Conservation (phyloP, 2,113 vertebrate genomes). For the Gasterosteus aculeatus region DNA sequence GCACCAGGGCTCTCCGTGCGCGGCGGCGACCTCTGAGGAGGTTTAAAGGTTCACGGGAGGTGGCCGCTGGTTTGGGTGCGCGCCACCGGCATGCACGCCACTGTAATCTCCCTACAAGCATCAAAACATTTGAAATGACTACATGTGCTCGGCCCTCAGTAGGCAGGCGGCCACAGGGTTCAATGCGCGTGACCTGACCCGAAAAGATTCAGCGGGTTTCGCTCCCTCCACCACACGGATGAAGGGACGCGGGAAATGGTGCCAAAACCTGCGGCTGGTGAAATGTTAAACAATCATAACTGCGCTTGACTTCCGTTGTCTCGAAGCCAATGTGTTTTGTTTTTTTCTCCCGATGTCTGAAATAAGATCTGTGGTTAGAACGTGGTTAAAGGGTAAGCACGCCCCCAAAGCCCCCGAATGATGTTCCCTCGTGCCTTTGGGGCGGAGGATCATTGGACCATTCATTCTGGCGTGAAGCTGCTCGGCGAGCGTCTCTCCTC, state of each 20-base stretch:
- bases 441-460: no score
- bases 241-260: neutral
- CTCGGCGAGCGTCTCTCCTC: no score
- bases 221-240: constrained; percentile 6
- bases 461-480: no score
- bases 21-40: constrained; percentile 36
- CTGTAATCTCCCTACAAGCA: constrained; percentile 60
- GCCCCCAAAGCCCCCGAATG: neutral
- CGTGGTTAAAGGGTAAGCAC: neutral
- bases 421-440: neutral
- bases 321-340: no score
- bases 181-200: constrained; percentile 41
- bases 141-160: constrained; percentile 44
- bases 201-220: constrained; percentile 30
- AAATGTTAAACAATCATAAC: neutral
- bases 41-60: constrained; percentile 35
- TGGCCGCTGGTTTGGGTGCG: neutral
- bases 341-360: no score
- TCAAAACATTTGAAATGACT: constrained; percentile 60
- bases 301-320: neutral
- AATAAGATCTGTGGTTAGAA: neutral
- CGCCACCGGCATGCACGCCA: neutral
- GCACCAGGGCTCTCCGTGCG: constrained; percentile 36
- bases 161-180: constrained; percentile 38
- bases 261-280: neutral